Evolutionary conservation across 1,140 invertebrate species (phyloP), one percentile per base, ranked within the genome.

Genomic region (Probaryconus sp.): DNA sequence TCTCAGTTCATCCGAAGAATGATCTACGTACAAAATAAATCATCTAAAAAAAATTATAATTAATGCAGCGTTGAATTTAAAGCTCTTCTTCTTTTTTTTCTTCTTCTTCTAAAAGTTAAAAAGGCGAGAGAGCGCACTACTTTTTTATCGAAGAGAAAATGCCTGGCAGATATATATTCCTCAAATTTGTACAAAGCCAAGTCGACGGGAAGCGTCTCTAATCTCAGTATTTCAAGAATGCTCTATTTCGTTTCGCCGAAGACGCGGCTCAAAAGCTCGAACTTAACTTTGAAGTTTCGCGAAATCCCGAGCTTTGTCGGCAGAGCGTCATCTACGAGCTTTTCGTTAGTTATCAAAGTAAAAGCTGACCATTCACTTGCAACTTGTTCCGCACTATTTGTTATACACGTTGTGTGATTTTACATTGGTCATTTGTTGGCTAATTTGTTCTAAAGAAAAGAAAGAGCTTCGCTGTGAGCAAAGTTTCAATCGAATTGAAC

Each of bases 171-270:
- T 16, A 71, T 21, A 58, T 58, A 58, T 70, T 10, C 31, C 45
- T 37, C 45, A 48, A 47, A 65, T 72, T 64, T 53, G 61, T 50
- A 61, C 38, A 61, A 73, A 67, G 61, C 31, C 16, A 10, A 14
- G 37, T 42, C 45, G 28, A 56, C 17, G 16, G 17, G 18, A 55
- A 53, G 31, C 16, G 53, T 40, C 14, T 55, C 33, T 61, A 73
- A 73, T 67, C 47, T 63, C 3, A 67, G 55, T 55, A 63, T 73
- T 73, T 56, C 31, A 67, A 67, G 70, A 67, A 73, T 73, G 42
- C 50, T 61, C 50, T 26, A 72, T 72, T 72, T 72, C 50, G 48
- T 51, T 17, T 64, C 20, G 11, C 31, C 35, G 35, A 56, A 65
- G 53, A 65, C 14, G 13, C 26, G 30, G 40, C 51, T 71, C 60